phyloP scores from a whole-genome alignment of 2,888 invertebrate genomes.

The Apomyelois bistriatella region DNA sequence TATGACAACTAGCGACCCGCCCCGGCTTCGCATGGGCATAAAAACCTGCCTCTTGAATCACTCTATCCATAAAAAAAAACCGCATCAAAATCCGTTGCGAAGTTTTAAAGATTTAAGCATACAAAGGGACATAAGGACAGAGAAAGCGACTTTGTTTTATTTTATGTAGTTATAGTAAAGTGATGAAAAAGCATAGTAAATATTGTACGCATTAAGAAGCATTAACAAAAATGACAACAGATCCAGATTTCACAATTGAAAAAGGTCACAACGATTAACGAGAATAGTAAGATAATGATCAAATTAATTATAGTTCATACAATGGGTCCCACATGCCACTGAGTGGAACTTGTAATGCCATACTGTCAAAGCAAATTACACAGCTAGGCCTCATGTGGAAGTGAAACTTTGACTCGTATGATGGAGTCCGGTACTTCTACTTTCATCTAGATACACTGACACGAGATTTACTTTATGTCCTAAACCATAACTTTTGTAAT shows the following conservation, averaged over 20 bases:
- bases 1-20: too few relatives aligned
- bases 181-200: not conserved
- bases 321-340: not conserved
- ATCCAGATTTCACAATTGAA: slow-evolving; percentile 2
- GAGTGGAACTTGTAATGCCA: slow-evolving; percentile 8
- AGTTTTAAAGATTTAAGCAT: too few relatives aligned
- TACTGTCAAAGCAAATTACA: slow-evolving; percentile 21
- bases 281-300: slow-evolving; percentile 9
- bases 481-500: not conserved
- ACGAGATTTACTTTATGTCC: not conserved
- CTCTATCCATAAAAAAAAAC: too few relatives aligned
- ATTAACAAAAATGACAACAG: not conserved
- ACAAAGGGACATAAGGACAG: too few relatives aligned
- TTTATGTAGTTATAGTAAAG: too few relatives aligned
- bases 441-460: slow-evolving; percentile 13
- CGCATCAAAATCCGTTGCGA: too few relatives aligned
- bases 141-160: too few relatives aligned
- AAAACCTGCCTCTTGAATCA: too few relatives aligned
- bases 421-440: slow-evolving; percentile 14
- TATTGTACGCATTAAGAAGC: not conserved
- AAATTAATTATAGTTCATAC: slow-evolving; percentile 10
- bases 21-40: too few relatives aligned
- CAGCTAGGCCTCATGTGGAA: slow-evolving; percentile 16
- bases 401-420: slow-evolving; percentile 20
- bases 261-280: slow-evolving; percentile 2